Evolutionary conservation across 2,888 invertebrate genomes (phyloP).

Genomic region (Proisotoma minuta): DNA sequence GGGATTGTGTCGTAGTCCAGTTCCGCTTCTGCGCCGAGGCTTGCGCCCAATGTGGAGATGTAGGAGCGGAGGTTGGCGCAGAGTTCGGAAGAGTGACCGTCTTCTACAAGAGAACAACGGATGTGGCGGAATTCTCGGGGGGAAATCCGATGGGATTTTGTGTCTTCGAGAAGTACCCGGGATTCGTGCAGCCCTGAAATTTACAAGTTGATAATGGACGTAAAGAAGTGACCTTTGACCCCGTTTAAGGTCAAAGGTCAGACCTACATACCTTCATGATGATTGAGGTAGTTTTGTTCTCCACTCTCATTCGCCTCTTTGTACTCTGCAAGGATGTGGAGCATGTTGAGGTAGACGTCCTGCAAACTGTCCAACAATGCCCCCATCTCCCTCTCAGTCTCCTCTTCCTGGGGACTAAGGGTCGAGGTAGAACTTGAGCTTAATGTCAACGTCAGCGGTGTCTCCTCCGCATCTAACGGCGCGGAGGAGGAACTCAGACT

Average conservation of each 20-base stretch:
- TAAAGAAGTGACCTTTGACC: too few species aligned
- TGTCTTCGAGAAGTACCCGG: constrained; percentile 30
- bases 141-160: constrained; percentile 46
- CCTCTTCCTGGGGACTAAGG: neutral
- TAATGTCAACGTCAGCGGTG: neutral
- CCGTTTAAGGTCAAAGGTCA: too few species aligned
- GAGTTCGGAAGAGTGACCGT: constrained; percentile 47
- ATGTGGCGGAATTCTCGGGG: constrained; percentile 48
- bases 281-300: too few species aligned
- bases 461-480: neutral
- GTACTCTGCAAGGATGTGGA: constrained; percentile 39
- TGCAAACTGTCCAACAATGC: constrained; percentile 35
- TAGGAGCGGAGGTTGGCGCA: constrained; percentile 46
- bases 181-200: neutral
- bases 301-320: constrained; percentile 35
- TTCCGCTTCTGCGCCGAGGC: constrained; percentile 44
- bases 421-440: neutral
- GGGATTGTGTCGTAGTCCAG: constrained; percentile 47
- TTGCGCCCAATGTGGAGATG: constrained; percentile 42
- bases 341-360: constrained; percentile 38
- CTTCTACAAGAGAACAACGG: constrained; percentile 46
- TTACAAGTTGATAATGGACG: too few species aligned
- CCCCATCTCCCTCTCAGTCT: constrained; percentile 40
- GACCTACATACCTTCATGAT: too few species aligned
- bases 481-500: neutral